Conservation (phyloP, 2,888 invertebrate species). For the Leptinotarsa tumamoca region DNA sequence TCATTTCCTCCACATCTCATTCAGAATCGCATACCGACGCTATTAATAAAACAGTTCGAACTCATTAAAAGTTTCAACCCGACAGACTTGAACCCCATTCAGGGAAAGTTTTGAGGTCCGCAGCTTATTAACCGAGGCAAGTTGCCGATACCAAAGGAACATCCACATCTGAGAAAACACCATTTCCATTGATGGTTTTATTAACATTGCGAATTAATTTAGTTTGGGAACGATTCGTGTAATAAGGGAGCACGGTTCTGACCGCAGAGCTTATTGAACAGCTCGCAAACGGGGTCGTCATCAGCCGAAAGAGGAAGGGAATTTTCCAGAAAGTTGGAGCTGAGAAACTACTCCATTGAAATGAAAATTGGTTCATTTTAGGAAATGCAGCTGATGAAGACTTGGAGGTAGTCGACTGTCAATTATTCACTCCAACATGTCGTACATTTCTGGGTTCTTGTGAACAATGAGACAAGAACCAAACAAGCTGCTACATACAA, state of each 20-base stretch:
- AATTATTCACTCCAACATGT: no score
- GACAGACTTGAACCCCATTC: constrained; percentile 36
- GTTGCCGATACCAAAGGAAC: constrained; percentile 35
- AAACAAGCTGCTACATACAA: no score
- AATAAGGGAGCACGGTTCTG: neutral
- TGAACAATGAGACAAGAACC: no score
- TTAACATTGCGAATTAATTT: constrained; percentile 38
- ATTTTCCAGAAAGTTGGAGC: neutral
- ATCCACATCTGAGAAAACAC: constrained; percentile 36
- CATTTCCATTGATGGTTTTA: constrained; percentile 41
- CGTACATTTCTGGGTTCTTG: no score
- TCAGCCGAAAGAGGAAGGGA: neutral
- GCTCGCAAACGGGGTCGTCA: no score
- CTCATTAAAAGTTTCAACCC: constrained; percentile 47
- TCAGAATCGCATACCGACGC: constrained; percentile 30
- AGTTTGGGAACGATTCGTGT: neutral
- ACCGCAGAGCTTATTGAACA: no score
- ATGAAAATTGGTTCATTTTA: neutral
- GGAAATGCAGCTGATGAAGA: no score
- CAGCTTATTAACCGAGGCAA: constrained; percentile 40
- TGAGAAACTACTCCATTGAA: neutral
- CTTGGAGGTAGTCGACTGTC: no score
- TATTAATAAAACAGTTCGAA: constrained; percentile 47
- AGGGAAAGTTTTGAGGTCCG: constrained; percentile 35
- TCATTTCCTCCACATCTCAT: neutral